Base-by-base conservation (phyloP, 2,113 vertebrate genomes). In the Gulo gulo region DNA sequence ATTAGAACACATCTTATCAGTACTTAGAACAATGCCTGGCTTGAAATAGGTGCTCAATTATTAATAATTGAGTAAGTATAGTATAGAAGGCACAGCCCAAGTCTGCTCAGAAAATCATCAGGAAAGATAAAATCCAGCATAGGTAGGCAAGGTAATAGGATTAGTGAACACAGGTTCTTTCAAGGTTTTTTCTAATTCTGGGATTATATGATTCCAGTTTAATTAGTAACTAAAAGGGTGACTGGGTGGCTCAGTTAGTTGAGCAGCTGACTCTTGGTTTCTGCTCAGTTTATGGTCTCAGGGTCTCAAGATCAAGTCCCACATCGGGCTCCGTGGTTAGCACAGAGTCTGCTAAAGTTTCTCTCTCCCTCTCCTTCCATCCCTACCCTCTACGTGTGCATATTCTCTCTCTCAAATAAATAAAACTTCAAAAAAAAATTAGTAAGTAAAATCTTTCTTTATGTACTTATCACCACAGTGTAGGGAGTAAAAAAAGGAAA, bases 181-280 rank as follows among this genome's bases (percentile, higher is more conserved):
- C 69, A 80, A 91, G 45, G 65, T 71, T 73, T 79, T 87, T 91
- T 96, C 88, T 86, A 92, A 80, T 69, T 96, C 50, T 89, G 29
- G 18, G 36, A 93, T 84, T 61, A 65, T 14, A 71, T 61, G 45
- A 78, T 67, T 96, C 39, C 6, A 34, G 45, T 84, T 1, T 26
- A 90, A 93, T 67, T 24, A 91, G 71, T 55, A 74, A 18, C 24
- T 24, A 59, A 91, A 59, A 31, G 29, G 6, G 63, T 7, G 0
- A 31, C 31, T 7, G 63, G 29, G 13, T 65, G 29, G 31, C 31
- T 67, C 63, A 67, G 63, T 63, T 13, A 29, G 13, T 67, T 67
- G 31, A 67, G 63, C 6, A 7, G 13, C 15, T 34, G 29, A 67
- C 63, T 67, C 63, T 67, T 67, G 31, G 63, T 67, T 67, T 67